A percentile compares a stretch with the other conserved stretches of the same genome.
Conservation (phyloP, 2,113 vertebrate species). For the Vidua chalybeata region DNA sequence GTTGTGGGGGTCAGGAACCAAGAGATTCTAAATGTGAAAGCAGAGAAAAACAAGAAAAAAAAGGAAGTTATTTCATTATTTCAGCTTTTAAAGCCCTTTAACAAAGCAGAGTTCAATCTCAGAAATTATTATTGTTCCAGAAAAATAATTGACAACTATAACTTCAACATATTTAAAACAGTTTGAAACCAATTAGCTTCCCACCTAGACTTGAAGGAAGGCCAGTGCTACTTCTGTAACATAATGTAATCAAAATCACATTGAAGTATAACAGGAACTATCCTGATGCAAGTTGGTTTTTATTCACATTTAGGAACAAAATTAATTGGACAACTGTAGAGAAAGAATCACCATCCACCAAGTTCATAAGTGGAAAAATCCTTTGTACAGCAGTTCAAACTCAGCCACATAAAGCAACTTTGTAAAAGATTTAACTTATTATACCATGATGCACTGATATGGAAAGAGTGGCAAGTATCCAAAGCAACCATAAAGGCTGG, state of each 20-base stretch:
- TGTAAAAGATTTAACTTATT: slow-evolving; percentile 16
- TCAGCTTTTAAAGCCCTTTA: slow-evolving; percentile 17
- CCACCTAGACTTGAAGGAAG: slow-evolving; percentile 69
- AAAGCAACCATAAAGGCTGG: neutral
- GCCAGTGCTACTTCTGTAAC: slow-evolving; percentile 42
- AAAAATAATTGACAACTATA: slow-evolving; percentile 62
- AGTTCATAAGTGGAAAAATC: slow-evolving; percentile 17
- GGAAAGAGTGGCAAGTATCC: neutral
- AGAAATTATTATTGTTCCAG: slow-evolving; percentile 50
- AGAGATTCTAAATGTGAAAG: slow-evolving; percentile 30
- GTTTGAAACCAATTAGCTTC: slow-evolving; percentile 72
- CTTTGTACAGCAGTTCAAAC: slow-evolving; percentile 9
- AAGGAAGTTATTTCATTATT: slow-evolving; percentile 18
- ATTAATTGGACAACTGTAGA: slow-evolving; percentile 46
- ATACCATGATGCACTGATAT: neutral
- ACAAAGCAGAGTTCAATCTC: slow-evolving; percentile 42
- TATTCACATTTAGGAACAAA: slow-evolving; percentile 16
- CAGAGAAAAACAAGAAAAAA: neutral
- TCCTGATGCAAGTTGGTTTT: neutral
- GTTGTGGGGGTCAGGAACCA: slow-evolving; percentile 35
- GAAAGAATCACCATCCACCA: neutral
- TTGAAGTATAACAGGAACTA: slow-evolving; percentile 33
- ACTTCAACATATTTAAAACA: slow-evolving; percentile 65
- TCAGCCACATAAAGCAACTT: neutral
- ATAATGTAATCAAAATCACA: slow-evolving; percentile 48